These are phyloP conservation scores for Lysiphlebus fabarum DNA, from an alignment of 1,140 invertebrate genomes.

Conservation along the genomic window DNA sequence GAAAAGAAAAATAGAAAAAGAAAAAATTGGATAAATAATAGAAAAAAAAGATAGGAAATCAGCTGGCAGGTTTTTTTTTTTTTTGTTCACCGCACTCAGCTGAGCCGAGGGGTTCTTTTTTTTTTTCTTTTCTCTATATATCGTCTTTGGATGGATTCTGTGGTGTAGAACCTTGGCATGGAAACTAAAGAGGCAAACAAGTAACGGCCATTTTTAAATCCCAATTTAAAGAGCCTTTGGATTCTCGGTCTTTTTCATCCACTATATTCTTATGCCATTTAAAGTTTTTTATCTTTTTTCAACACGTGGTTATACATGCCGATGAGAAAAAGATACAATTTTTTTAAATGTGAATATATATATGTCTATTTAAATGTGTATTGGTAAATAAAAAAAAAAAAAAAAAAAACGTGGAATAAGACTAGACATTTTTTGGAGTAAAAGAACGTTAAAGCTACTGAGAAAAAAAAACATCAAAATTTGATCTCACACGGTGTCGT, in stretches of 20 bases:
- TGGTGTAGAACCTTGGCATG: slow-evolving; percentile 5
- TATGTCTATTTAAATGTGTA: too few species aligned
- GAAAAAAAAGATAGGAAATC: not conserved
- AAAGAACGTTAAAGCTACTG: slow-evolving; percentile 10
- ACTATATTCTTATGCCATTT: too few species aligned
- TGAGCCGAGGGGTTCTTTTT: slow-evolving; percentile 5
- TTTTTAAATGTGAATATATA: too few species aligned
- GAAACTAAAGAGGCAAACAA: slow-evolving; percentile 19
- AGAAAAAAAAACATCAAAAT: slow-evolving; percentile 27
- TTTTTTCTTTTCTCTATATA: not conserved
- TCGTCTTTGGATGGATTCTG: too few species aligned
- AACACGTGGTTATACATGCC: too few species aligned
- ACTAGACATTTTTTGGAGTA: not conserved
- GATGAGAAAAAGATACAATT: too few species aligned
- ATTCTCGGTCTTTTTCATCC: slow-evolving; percentile 14
- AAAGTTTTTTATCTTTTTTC: too few species aligned
- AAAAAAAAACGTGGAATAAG: too few species aligned
- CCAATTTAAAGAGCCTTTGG: slow-evolving; percentile 39
- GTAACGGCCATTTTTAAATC: slow-evolving; percentile 43
- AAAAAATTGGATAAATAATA: not conserved
- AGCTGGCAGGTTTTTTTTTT: not conserved
- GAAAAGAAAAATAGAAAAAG: not conserved
- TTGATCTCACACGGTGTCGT: slow-evolving; percentile 28
- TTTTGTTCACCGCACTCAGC: slow-evolving; percentile 11
- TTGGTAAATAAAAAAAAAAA: too few species aligned